Conservation (phyloP, 2,113 vertebrate genomes). For the Tympanuchus pallidicinctus region DNA sequence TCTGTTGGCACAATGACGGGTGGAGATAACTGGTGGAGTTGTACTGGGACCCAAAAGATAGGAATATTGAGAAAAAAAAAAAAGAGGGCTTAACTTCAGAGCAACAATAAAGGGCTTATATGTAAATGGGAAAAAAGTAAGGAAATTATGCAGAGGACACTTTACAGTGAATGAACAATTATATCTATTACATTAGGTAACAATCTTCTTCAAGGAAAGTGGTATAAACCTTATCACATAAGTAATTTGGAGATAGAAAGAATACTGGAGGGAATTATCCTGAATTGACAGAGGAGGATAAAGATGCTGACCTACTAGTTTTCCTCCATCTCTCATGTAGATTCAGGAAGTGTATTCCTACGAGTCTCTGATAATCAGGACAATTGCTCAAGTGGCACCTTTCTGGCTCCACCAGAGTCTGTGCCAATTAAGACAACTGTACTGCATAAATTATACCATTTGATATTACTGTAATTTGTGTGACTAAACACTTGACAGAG, state of each 20-base stretch:
- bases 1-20: background rate
- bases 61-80: background rate
- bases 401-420: conserved; percentile 49
- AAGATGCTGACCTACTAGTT: conserved; percentile 56
- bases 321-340: conserved; percentile 22
- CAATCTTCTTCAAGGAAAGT: background rate
- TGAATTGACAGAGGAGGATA: conserved; percentile 46
- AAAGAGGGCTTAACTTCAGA: conserved; percentile 1
- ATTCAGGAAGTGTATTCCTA: conserved; percentile 51
- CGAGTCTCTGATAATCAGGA: conserved; percentile 58
- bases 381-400: conserved; percentile 65
- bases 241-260: conserved; percentile 41
- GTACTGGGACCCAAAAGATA: background rate
- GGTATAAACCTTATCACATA: conserved; percentile 12
- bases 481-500: conserved; percentile 65
- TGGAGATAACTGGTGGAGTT: background rate
- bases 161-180: conserved; percentile 43
- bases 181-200: conserved; percentile 28
- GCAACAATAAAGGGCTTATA: background rate
- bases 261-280: conserved; percentile 30
- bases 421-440: conserved; percentile 64
- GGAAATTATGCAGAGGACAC: conserved; percentile 15
- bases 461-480: conserved; percentile 66
- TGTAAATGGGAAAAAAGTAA: background rate
- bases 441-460: conserved; percentile 70